A percentile compares a stretch with the other conserved stretches of the same genome.
phyloP scores from a whole-genome alignment of 2,797 vertebrate genomes.

The Buphagus erythrorhynchus region DNA sequence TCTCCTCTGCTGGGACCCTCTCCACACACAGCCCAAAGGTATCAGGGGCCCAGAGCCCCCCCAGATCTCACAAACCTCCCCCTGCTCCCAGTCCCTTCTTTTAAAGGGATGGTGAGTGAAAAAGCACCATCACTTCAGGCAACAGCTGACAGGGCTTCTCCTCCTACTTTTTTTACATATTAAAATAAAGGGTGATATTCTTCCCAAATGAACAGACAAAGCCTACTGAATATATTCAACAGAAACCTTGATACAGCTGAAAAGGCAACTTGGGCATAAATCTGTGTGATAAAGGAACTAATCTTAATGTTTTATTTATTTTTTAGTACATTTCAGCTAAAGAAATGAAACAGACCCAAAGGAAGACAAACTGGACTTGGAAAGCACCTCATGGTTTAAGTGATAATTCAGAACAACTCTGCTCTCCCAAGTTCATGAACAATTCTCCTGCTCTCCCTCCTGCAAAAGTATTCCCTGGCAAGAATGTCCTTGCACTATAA shows the following conservation, averaged over 20 bases:
- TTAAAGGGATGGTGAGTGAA: background rate
- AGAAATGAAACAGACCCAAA: background rate
- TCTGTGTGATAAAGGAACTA: background rate
- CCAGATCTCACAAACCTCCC: background rate
- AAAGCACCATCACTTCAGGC: background rate
- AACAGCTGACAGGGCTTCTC: background rate
- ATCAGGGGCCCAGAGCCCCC: fast-evolving
- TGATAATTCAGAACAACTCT: background rate
- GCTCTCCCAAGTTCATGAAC: background rate
- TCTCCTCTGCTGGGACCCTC: background rate
- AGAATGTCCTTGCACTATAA: background rate
- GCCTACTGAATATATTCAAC: background rate
- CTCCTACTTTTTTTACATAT: background rate
- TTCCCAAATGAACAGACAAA: background rate
- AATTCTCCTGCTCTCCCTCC: background rate
- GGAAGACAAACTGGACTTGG: background rate
- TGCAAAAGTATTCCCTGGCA: background rate
- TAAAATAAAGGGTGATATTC: background rate
- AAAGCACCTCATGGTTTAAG: background rate
- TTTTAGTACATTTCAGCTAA: background rate
- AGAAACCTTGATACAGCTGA: background rate
- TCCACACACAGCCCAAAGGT: background rate
- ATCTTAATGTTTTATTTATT: background rate
- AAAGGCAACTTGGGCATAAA: background rate
- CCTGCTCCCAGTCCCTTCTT: background rate